Evolutionary conservation across 2,113 vertebrate species (phyloP).

Genomic region (Alosa alosa): DNA sequence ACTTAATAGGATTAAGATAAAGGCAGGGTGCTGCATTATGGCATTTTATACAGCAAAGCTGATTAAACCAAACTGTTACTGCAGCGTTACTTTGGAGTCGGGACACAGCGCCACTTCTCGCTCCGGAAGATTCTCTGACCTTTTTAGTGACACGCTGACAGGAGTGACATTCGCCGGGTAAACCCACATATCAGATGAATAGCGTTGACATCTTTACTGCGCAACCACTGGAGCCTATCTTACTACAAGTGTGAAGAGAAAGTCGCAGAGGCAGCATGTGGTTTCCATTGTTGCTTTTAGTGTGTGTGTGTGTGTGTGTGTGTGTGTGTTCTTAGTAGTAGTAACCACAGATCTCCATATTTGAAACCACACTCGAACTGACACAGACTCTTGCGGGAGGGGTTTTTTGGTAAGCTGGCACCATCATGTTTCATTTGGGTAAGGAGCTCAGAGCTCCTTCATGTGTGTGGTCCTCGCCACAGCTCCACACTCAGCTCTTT

Average conservation of each 20-base stretch:
- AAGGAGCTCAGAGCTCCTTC: not conserved
- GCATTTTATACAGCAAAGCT: constrained; percentile 11
- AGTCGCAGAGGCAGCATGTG: constrained; percentile 9
- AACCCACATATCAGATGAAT: not conserved
- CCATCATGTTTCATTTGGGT: constrained; percentile 4
- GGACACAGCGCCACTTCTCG: not conserved
- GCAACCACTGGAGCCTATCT: not conserved
- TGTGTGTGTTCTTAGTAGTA: not conserved
- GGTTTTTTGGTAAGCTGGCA: not conserved
- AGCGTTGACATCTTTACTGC: not conserved
- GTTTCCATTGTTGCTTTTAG: not conserved
- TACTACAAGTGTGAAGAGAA: not conserved
- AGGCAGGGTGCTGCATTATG: constrained; percentile 6
- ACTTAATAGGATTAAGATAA: constrained; percentile 3
- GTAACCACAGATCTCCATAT: constrained; percentile 2
- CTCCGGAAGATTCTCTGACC: constrained; percentile 12
- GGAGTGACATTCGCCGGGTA: not conserved
- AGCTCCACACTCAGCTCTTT: not conserved
- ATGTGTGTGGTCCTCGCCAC: constrained; percentile 3
- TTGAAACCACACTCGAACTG: not conserved
- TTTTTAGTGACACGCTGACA: not conserved
- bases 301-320: not conserved
- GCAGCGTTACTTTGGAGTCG: not conserved
- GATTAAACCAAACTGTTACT: not conserved
- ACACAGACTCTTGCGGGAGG: not conserved